Base-by-base conservation (phyloP, 2,113 vertebrate species). In the Protomyctophum bolini region DNA sequence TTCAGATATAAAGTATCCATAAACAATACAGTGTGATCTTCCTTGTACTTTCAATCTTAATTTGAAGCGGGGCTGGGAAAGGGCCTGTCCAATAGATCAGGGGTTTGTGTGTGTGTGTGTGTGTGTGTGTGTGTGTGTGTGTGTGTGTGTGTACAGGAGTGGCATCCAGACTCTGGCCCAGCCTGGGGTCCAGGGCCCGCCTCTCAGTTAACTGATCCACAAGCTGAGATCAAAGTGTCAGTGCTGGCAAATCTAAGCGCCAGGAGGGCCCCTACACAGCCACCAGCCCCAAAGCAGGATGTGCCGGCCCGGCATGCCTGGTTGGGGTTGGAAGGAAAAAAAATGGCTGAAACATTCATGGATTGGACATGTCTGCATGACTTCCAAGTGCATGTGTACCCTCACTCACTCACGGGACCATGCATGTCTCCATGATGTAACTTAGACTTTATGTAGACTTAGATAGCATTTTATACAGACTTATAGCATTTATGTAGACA, bases 361-460 rank as follows among this genome's bases (percentile, higher is more conserved):
- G 89, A 82, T 85, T 87, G 83, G 86, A 88, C 74, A 89, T 94
- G 91, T 92, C 5, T 41, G 33, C 33, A 41, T 41, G 33, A 41
- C 33, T 41, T 41, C 21, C 21, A 21, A 21, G 21, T 21, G 21
- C 21, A 21, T 21, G 21, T 41, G 33, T 41, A 41, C 33, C n/a
- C n/a, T n/a, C 94, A 94, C 94, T 94, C 92, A 90, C 84, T 88
- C 83, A 48, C 91, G 93, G 91, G 91, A 93, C 94, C 94, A 94
- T 93, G 21, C 21, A 21, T 21, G 33, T 41, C 33, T 41, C 33
- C 33, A 41, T 94, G 92, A 95, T 92, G n/a, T n/a, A n/a, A n/a
- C n/a, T n/a, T n/a, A n/a, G n/a, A n/a, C n/a, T n/a, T n/a, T 21
- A 21, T 21, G 21, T 21, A 21, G n/a, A 21, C 21, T 21, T 21